Base-by-base conservation (phyloP, 2,888 invertebrate genomes). In the Eupithecia pulchellata region DNA sequence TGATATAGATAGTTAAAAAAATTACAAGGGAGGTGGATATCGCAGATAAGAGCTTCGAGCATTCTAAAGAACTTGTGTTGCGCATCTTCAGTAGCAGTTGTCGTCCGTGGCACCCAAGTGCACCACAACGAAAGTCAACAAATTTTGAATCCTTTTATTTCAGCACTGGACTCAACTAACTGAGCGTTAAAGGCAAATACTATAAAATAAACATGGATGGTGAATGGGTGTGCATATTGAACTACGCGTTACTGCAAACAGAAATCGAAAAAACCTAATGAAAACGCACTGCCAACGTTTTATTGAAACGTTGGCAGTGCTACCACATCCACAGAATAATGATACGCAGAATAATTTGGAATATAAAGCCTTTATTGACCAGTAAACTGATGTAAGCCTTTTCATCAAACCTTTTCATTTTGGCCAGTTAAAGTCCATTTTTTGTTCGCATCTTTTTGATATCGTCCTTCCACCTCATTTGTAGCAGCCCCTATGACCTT, bases 121-220 rank as follows among this genome's bases (percentile, higher is more conserved):
- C 14, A 32, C 0, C 2, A 29, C 29, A 9, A 8, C 32, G 29
- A n/a, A 60, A 89, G 84, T 89, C 88, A 87, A 90, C 90, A 89
- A 91, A 91, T 91, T 90, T 84, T 88, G 87, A 88, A 90, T 89
- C 86, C 88, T 90, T 91, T 92, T 91, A 89, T 90, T 90, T 88
- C 87, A 84, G 81, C 75, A 78, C 83, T 79, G 84, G 83, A 85
- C 88, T 60, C 61, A 13, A 25, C 32, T 88, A 87, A 88, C 87
- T 82, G 84, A 86, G 84, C 86, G 83, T 86, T 58, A 81, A 87
- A 89, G 86, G 86, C 89, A 89, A 88, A 88, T 61, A 61, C 32
- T 61, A 34, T 61, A 83, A 87, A 87, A 86, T 82, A 87, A 87
- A 88, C 82, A 82, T 82, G 79, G 74, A 75, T 77, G 77, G 72